Evolutionary conservation across 2,113 vertebrate genomes (phyloP).

Genomic region (Mormyrus lacerda): DNA sequence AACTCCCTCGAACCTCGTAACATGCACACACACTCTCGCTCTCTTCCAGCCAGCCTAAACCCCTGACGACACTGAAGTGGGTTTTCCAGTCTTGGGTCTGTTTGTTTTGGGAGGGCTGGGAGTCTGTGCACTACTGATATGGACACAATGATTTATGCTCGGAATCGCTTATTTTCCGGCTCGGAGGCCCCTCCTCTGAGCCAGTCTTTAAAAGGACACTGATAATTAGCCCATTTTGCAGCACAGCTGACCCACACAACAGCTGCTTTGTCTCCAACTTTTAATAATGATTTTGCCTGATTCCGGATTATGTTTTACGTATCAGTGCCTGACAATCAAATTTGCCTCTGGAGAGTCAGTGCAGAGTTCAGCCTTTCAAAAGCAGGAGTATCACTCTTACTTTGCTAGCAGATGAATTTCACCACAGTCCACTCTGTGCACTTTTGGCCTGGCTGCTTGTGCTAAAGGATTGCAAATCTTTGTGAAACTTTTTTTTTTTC

Average conservation of each 20-base stretch:
- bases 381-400: slow-evolving; percentile 15
- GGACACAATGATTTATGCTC: not conserved
- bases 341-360: not conserved
- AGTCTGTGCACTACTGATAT: not conserved
- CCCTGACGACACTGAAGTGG: not conserved
- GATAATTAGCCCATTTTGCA: not conserved
- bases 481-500: slow-evolving; percentile 6
- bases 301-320: slow-evolving; percentile 25
- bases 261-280: slow-evolving; percentile 12
- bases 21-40: no score
- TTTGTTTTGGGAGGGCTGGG: not conserved
- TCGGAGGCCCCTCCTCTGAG: not conserved
- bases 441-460: not conserved
- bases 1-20: not conserved
- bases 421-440: not conserved
- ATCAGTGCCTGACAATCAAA: slow-evolving; percentile 23
- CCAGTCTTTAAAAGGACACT: not conserved
- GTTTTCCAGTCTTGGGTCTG: not conserved
- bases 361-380: slow-evolving; percentile 11
- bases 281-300: slow-evolving; percentile 27
- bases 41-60: not conserved
- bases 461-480: slow-evolving; percentile 3
- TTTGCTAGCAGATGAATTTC: slow-evolving; percentile 10
- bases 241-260: slow-evolving; percentile 17
- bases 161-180: not conserved